These are phyloP conservation scores for Hypsibius dujardini DNA, from an alignment of 1,140 invertebrate species.

Conservation along the genomic window DNA sequence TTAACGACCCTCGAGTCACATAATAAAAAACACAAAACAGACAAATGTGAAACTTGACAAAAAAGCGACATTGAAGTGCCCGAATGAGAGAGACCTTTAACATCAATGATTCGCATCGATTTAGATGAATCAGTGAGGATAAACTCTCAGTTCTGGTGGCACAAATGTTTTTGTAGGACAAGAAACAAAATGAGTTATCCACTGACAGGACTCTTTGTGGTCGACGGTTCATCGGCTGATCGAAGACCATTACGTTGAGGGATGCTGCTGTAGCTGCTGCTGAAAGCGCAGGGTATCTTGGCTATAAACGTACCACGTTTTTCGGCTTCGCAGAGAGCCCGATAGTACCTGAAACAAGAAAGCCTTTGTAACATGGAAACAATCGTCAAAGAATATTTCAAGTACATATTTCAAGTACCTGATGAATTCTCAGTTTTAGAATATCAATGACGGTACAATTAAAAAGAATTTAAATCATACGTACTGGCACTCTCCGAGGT, in stretches of 20 bases:
- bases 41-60: neutral
- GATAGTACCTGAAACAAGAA: slow-evolving; percentile 1
- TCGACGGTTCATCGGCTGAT: neutral
- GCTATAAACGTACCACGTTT: neutral
- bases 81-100: neutral
- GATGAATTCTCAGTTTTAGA: too few relatives aligned
- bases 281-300: neutral
- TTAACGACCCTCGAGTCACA: neutral
- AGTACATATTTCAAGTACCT: too few relatives aligned
- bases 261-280: neutral
- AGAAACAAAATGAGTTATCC: too few relatives aligned
- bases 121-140: neutral
- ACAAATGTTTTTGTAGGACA: too few relatives aligned
- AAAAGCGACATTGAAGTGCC: neutral
- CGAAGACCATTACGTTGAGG: neutral
- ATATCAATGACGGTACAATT: too few relatives aligned
- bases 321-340: neutral
- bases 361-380: neutral
- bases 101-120: neutral
- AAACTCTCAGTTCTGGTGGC: too few relatives aligned
- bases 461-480: too few relatives aligned
- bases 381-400: too few relatives aligned
- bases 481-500: too few relatives aligned
- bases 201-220: neutral
- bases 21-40: neutral